Conservation (phyloP, 2,113 vertebrate species). For the Grammomys dolichurus region DNA sequence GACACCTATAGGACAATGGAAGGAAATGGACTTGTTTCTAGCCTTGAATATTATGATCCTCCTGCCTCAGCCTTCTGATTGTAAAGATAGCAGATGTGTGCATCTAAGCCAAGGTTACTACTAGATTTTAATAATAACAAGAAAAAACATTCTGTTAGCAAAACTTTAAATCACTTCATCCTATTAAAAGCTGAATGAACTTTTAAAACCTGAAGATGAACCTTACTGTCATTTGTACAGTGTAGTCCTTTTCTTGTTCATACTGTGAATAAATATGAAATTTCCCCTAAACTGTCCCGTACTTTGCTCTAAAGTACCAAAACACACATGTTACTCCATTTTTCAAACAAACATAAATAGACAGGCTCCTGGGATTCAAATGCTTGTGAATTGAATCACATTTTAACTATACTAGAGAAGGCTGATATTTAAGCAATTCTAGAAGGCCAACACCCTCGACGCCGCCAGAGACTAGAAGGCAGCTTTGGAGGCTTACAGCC, state of each 20-base stretch:
- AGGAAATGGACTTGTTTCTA: neutral
- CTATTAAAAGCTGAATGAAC: constrained; percentile 45
- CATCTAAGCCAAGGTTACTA: neutral
- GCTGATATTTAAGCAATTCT: constrained; percentile 36
- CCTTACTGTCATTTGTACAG: neutral
- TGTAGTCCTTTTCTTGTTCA: neutral
- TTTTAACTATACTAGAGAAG: constrained; percentile 53
- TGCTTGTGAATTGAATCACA: constrained; percentile 38
- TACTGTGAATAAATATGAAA: constrained; percentile 4
- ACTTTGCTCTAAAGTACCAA: constrained; percentile 30
- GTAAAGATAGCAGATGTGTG: neutral
- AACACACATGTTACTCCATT: neutral
- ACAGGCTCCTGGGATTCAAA: constrained; percentile 39
- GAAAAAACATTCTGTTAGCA: neutral
- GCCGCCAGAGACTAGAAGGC: neutral
- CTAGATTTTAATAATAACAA: constrained; percentile 5
- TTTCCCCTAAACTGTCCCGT: constrained; percentile 51
- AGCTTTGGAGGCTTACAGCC: neutral
- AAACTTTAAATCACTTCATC: constrained; percentile 31
- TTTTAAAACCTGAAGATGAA: neutral
- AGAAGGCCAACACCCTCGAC: neutral
- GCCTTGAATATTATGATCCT: neutral
- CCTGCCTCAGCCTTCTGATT: neutral
- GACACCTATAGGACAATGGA: constrained; percentile 87
- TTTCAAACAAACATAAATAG: constrained; percentile 37